Evolutionary conservation across 2,888 invertebrate genomes (phyloP).

Genomic region (Apodemia duryi): DNA sequence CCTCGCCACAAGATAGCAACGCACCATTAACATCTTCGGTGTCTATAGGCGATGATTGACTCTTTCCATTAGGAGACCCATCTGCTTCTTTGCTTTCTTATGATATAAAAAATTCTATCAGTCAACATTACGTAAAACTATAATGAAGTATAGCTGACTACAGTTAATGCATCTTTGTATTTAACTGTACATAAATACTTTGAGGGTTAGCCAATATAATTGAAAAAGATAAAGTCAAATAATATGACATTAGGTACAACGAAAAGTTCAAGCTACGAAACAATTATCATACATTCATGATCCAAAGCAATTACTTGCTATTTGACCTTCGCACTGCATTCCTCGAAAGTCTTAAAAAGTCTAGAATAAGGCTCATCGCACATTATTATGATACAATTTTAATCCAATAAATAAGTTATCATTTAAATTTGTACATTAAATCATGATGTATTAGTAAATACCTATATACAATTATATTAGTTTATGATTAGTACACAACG

Average conservation of each 20-base stretch:
- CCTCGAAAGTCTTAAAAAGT: background rate
- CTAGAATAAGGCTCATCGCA: background rate
- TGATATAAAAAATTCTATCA: too few species aligned
- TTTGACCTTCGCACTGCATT: conserved; percentile 7
- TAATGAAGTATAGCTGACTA: too few species aligned
- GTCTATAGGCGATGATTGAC: too few species aligned
- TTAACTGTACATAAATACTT: background rate
- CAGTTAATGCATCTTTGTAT: background rate
- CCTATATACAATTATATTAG: too few species aligned
- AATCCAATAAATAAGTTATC: background rate
- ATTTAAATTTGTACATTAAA: background rate
- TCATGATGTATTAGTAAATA: too few species aligned
- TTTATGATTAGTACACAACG: too few species aligned
- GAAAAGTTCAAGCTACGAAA: conserved; percentile 11
- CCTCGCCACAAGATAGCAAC: too few species aligned
- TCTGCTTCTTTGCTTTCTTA: too few species aligned
- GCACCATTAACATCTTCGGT: too few species aligned
- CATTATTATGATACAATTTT: background rate
- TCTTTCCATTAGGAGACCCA: too few species aligned
- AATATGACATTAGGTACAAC: conserved; percentile 5
- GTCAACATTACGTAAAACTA: too few species aligned
- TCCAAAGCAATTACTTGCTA: background rate
- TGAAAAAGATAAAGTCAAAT: conserved; percentile 6
- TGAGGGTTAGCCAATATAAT: background rate
- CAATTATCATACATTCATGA: conserved; percentile 13